These are phyloP conservation scores for Monodelphis domestica DNA, from an alignment of 2,797 vertebrate genomes.

Conservation along the genomic window DNA sequence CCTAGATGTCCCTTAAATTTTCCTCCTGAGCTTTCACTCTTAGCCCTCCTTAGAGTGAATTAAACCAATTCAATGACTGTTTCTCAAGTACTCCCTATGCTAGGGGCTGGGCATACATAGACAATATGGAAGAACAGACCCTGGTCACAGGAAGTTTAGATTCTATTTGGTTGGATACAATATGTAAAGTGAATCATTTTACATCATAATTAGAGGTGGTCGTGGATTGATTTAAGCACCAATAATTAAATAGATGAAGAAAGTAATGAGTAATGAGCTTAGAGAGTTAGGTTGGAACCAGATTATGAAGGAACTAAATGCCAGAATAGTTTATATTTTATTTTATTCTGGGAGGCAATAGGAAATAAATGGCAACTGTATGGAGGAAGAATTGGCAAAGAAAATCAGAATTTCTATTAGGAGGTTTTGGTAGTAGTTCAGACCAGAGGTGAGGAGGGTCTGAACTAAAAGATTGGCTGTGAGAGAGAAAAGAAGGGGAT, in stretches of 20 bases:
- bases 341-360: not conserved
- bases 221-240: not conserved
- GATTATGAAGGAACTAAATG: not conserved
- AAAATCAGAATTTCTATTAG: not conserved
- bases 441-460: not conserved
- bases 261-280: not conserved
- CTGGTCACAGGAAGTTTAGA: not conserved
- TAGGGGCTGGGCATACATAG: not conserved
- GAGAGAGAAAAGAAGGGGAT: not conserved
- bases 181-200: not conserved
- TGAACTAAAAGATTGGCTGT: not conserved
- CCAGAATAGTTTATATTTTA: not conserved
- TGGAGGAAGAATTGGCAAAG: not conserved
- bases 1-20: not conserved
- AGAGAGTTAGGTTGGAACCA: not conserved
- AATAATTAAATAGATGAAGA: not conserved
- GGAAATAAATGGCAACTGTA: not conserved
- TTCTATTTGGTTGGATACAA: not conserved
- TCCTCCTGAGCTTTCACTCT: not conserved
- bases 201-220: not conserved
- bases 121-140: not conserved
- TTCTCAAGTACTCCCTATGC: not conserved
- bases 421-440: not conserved
- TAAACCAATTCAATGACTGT: not conserved
- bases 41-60: not conserved